Percentiles rank a stretch among this genome's conserved stretches.
These are phyloP conservation scores for Phorcus lineatus DNA, from an alignment of 2,888 invertebrate genomes.

Conservation along the genomic window DNA sequence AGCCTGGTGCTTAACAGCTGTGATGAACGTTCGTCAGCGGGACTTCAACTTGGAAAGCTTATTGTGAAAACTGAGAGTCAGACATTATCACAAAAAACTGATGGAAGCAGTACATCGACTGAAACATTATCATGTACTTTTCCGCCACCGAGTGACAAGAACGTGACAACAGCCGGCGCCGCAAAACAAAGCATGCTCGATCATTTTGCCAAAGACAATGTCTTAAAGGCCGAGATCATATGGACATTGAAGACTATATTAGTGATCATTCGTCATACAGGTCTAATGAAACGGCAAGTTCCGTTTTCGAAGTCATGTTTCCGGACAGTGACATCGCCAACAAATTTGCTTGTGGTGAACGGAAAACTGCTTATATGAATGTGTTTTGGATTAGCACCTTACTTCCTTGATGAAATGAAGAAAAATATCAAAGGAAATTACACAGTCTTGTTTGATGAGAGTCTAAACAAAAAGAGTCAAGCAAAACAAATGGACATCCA, in stretches of 20 bases:
- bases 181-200: too few species aligned
- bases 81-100: too few species aligned
- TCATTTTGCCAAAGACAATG: too few species aligned
- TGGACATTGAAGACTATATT: not conserved
- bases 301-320: not conserved
- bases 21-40: too few species aligned
- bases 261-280: not conserved
- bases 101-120: too few species aligned
- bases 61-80: too few species aligned
- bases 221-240: not conserved
- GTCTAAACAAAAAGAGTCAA: constrained; percentile 24
- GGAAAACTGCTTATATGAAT: constrained; percentile 18
- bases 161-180: too few species aligned
- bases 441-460: constrained; percentile 23
- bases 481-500: constrained; percentile 15
- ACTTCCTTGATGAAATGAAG: not conserved
- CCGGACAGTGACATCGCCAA: not conserved
- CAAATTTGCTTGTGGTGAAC: not conserved
- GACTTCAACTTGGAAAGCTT: too few species aligned
- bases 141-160: too few species aligned
- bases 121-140: too few species aligned
- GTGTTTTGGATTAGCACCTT: constrained; percentile 19
- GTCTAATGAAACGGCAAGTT: not conserved
- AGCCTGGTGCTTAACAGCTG: too few species aligned
- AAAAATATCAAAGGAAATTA: not conserved